Base-by-base conservation (phyloP, 2,797 vertebrate species). In the Anguilla obscura region DNA sequence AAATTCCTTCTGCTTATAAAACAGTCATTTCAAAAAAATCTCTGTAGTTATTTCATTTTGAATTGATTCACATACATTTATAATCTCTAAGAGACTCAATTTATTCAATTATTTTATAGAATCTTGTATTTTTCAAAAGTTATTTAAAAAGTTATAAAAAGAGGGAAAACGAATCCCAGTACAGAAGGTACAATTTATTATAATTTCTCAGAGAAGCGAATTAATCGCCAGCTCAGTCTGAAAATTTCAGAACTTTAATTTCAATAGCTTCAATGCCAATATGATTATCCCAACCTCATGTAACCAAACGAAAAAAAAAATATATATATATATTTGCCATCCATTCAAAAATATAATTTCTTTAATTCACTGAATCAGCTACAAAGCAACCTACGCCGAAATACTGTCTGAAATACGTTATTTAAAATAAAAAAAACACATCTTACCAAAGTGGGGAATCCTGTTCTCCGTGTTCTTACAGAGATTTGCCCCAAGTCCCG, bases 401-500 rank as follows among this genome's bases (percentile, higher is more conserved):
- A 24, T 82, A 14, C 45, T 48, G 79, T 6, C 16, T 82, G 79
- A n/a, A 18, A 40, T 16, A 7, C 45, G 12, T 1, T 45, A 50
- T 21, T 33, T 33, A 2, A 33, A 10, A 36, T 36, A 36, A 14
- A 24, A 82, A 82, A 50, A 10, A 50, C n/a, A 50, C 21, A 82
- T 48, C 79, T 82, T 82, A 82, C 79, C 79, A 50, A 50, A 82
- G 45, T 50, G 40, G 8, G 21, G 40, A 82, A 82, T 89, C 33
- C 89, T 69, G 86, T 74, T 91, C 82, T 92, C 89, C 92, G 87
- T 89, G 58, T 56, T 79, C 8, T 86, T 83, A 60, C n/a, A 2
- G 87, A 33, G 9, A 85, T 33, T 86, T 33, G 80, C 66, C 50
- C 66, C 9, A 54, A 14, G 36, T 4, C 71, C 80, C 83, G 33